Conservation (phyloP, 2,113 vertebrate genomes). For the Percopsis transmontana region DNA sequence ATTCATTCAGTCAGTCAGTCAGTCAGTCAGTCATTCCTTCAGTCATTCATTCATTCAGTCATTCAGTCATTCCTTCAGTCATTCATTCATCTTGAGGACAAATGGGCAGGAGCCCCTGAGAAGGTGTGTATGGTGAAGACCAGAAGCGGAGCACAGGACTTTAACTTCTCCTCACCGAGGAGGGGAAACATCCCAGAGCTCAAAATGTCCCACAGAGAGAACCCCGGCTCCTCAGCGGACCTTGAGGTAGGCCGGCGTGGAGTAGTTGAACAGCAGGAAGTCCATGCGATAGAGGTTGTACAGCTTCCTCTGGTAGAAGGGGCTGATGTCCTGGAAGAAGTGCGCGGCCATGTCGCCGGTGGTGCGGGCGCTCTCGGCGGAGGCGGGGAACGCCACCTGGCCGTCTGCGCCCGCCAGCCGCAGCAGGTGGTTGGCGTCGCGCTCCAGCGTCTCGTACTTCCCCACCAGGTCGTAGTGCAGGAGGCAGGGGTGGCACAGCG, state of each 20-base stretch:
- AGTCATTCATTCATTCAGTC: too few species aligned
- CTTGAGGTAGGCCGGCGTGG: slow-evolving; percentile 84
- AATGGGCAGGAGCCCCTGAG: too few species aligned
- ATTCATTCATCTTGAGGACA: too few species aligned
- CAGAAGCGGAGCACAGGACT: too few species aligned
- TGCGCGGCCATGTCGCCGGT: slow-evolving; percentile 80
- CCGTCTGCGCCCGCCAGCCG: slow-evolving; percentile 80
- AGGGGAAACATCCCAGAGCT: not conserved
- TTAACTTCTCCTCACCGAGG: too few species aligned
- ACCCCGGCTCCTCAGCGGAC: slow-evolving; percentile 75
- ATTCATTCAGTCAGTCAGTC: too few species aligned
- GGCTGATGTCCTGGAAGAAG: slow-evolving; percentile 89
- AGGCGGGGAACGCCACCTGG: slow-evolving; percentile 82
- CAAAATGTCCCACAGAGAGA: too few species aligned
- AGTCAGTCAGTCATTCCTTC: too few species aligned
- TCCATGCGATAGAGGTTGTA: slow-evolving; percentile 96
- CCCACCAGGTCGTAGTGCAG: slow-evolving; percentile 93
- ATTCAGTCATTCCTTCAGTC: too few species aligned
- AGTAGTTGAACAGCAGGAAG: slow-evolving; percentile 96
- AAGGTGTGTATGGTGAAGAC: too few species aligned
- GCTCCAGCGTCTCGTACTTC: slow-evolving; percentile 93
- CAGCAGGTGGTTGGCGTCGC: slow-evolving; percentile 90
- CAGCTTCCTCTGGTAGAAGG: slow-evolving; percentile 90
- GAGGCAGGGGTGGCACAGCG: slow-evolving; percentile 92
- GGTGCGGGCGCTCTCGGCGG: slow-evolving; percentile 80